phyloP scores from a whole-genome alignment of 2,888 invertebrate genomes.

The Hoplodrina blanda region DNA sequence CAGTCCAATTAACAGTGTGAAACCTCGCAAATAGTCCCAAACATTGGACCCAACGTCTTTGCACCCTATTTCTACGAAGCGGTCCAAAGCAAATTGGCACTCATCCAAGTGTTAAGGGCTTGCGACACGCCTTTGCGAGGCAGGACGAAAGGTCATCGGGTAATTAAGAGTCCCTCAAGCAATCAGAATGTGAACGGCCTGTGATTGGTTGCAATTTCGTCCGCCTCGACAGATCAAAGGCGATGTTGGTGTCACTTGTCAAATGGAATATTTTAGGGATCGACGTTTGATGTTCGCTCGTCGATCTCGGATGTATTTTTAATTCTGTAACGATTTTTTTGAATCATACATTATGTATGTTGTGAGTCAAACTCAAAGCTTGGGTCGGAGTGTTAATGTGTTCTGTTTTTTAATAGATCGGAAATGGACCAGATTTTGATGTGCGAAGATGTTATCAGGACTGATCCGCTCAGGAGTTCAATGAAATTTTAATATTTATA shows the following conservation, averaged over 20 bases:
- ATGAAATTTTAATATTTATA: not conserved
- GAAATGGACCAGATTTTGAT: conserved; percentile 9
- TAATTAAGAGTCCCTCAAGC: conserved; percentile 89
- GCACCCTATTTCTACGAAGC: conserved; percentile 65
- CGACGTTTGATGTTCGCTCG: conserved; percentile 76
- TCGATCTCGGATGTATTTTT: conserved; percentile 72
- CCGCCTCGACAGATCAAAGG: conserved; percentile 83
- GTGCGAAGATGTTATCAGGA: conserved; percentile 34
- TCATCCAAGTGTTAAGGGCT: conserved; percentile 81
- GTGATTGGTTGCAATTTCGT: conserved; percentile 83
- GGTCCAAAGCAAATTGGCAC: conserved; percentile 79
- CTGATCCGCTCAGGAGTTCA: not conserved
- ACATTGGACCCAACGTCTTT: conserved; percentile 63
- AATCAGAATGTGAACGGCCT: conserved; percentile 82
- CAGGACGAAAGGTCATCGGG: conserved; percentile 83
- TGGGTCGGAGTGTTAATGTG: conserved; percentile 50
- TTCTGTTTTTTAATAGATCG: conserved; percentile 44
- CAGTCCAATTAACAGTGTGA: conserved; percentile 65
- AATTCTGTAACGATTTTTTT: conserved; percentile 69
- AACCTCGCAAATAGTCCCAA: conserved; percentile 63
- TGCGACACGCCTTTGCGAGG: conserved; percentile 77
- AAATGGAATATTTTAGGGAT: conserved; percentile 87
- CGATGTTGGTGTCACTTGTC: conserved; percentile 80
- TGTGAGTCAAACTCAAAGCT: conserved; percentile 37
- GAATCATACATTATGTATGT: conserved; percentile 64